Evolutionary conservation across 2,113 vertebrate species (phyloP), one percentile per base, ranked within the genome.

Genomic region (Acrocephalus arundinaceus): DNA sequence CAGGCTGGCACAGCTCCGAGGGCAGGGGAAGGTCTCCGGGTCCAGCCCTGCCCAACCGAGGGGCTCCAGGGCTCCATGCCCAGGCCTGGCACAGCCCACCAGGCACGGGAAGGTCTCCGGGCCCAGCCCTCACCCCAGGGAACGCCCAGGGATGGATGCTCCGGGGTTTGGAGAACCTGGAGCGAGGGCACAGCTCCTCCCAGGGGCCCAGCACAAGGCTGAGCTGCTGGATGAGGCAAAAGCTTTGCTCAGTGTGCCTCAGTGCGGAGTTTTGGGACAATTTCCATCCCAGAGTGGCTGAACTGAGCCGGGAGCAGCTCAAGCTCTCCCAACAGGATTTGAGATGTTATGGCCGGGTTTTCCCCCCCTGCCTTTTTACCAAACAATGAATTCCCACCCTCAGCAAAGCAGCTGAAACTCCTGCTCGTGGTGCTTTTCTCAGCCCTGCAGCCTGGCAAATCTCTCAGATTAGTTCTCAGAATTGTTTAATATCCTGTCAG

Each of bases 401-500:
- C 85, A 80, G 79, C 59, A 76, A 80, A 41, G 63, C 83, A 89
- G 75, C 71, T 55, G 66, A 57, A 93, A 24, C 37, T 83, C 62
- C 72, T 19, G 28, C 22, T 89, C 8, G 6, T 39, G 85, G 39
- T 62, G 65, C 67, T 94, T 94, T 39, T 48, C 51, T 74, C 81
- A 3, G 28, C 15, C 76, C 62, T 79, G n/a, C 85, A 85, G 46
- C 41, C 81, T 37, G 78, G 82, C 49, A 94, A 80, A 96, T 91
- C 96, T 76, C 81, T 12, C 74, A 87, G 82, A 77, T 94, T 62
- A 85, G 13, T 13, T 85, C 74, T 52, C 78, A 83, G 41, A 18
- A 62, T n/a, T 90, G 87, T 33, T 78, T 46, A 6, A 30, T 11
- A 13, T 3, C 81, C 48, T 10, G 4, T n/a, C 87, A 91, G 2